Evolutionary conservation across 2,113 vertebrate species (phyloP), one percentile per base, ranked within the genome.

Genomic region (Himantopus leucocephalus): DNA sequence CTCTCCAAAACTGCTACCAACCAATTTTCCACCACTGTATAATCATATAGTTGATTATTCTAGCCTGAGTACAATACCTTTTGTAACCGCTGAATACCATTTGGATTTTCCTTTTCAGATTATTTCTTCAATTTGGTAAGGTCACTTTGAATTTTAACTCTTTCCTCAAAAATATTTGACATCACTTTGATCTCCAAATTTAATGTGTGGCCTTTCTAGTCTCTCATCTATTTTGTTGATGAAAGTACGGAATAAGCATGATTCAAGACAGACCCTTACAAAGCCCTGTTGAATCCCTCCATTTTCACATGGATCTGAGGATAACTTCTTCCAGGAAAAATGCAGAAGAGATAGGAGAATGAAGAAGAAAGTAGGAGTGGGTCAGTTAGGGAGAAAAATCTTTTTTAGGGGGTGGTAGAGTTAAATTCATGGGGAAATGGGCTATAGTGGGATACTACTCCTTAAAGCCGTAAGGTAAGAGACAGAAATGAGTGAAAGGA

Each of bases 381-480:
- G 60, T 55, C 35, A 68, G 12, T 76, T 73, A 80, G 18, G 9
- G 45, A 32, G 13, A 78, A 87, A 94, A 72, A 52, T 64, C 14
- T 26, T 18, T 18, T 7, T 26, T 14, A 0, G 11, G 3, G 4
- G 3, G 14, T 23, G 11, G 18, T 45, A 56, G 45, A 83, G 4
- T 60, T 78, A 71, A 74, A 47, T 16, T 27, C 0, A 1, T 8
- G 63, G 3, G 20, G 16, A 89, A 73, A 77, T 19, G 5, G 14
- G 41, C 45, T 43, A 12, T 5, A 30, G 20, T 41, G 29, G 23
- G 17, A 19, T 60, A 79, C 9, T 76, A 41, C 9, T 43, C 30
- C 23, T 53, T 73, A 48, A 76, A 85, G 13, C 5, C 4, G 6
- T 62, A 62, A 68, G 4, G 18, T 68, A 52, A 81, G 37, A 87